A percentile compares a stretch with the other conserved stretches of the same genome.
Conservation (phyloP, 1,140 invertebrate species). For the Caenorhabditis remanei region DNA sequence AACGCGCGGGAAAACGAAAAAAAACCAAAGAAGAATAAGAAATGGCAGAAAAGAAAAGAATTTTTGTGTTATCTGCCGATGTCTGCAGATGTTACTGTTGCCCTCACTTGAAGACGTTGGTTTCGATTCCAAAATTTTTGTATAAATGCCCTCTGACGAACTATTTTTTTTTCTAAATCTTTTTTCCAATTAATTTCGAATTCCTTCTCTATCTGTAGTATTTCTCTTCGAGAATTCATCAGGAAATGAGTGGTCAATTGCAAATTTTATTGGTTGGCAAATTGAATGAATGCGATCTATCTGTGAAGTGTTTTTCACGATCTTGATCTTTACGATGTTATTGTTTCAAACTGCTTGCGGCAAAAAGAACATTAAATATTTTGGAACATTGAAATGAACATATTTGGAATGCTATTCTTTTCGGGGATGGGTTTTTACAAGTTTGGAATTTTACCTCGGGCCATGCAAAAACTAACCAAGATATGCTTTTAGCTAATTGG, state of each 20-base stretch:
- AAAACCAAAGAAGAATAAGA: conserved; percentile 48
- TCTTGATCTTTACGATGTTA: conserved; percentile 45
- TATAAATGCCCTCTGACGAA: background rate
- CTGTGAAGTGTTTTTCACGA: background rate
- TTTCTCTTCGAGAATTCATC: background rate
- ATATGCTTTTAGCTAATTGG: too few relatives aligned
- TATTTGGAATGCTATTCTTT: too few relatives aligned
- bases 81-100: conserved; percentile 34
- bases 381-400: background rate
- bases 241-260: background rate
- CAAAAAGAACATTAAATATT: background rate
- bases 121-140: background rate
- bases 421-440: too few relatives aligned
- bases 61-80: conserved; percentile 39
- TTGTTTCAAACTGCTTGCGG: background rate
- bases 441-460: too few relatives aligned
- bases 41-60: conserved; percentile 39
- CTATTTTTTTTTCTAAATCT: background rate
- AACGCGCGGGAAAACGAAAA: conserved; percentile 17
- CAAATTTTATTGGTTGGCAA: conserved; percentile 5
- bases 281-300: conserved; percentile 2
- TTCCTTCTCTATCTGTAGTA: background rate
- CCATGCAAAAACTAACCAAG: too few relatives aligned
- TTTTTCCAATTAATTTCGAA: background rate
- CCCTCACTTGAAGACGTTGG: background rate